Conservation (phyloP, 2,888 invertebrate species). For the Ceriagrion tenellum region DNA sequence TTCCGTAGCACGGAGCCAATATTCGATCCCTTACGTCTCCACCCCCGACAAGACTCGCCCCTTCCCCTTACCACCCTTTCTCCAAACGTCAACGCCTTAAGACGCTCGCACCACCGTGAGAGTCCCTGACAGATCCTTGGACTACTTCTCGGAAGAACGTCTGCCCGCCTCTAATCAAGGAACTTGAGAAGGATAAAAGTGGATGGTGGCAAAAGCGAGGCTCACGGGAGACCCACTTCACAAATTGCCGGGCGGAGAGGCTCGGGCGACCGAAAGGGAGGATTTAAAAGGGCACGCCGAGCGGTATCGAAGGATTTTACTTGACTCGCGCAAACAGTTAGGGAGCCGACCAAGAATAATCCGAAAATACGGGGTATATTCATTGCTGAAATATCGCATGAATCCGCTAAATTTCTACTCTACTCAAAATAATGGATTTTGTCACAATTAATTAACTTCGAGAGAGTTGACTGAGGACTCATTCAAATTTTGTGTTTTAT, state of each 20-base stretch:
- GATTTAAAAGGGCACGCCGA: neutral
- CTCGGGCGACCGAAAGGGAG: neutral
- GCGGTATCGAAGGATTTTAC: neutral
- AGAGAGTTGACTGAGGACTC: no score
- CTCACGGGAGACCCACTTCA: neutral
- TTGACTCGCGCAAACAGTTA: neutral
- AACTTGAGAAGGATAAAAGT: neutral
- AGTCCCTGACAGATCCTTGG: neutral
- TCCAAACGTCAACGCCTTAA: neutral
- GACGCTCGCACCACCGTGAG: neutral
- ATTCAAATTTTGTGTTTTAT: no score
- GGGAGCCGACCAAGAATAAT: no score
- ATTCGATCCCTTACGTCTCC: neutral
- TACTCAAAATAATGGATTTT: no score
- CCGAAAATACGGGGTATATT: no score
- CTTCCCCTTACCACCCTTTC: neutral
- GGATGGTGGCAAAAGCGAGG: neutral
- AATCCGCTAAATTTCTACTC: no score
- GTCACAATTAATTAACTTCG: no score
- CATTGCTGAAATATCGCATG: no score
- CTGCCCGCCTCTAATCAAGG: neutral
- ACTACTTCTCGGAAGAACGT: neutral
- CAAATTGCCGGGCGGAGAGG: neutral
- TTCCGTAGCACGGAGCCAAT: neutral
- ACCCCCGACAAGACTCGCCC: neutral